Base-by-base conservation (phyloP, 2,888 invertebrate genomes). In the Sacculina carcini region DNA sequence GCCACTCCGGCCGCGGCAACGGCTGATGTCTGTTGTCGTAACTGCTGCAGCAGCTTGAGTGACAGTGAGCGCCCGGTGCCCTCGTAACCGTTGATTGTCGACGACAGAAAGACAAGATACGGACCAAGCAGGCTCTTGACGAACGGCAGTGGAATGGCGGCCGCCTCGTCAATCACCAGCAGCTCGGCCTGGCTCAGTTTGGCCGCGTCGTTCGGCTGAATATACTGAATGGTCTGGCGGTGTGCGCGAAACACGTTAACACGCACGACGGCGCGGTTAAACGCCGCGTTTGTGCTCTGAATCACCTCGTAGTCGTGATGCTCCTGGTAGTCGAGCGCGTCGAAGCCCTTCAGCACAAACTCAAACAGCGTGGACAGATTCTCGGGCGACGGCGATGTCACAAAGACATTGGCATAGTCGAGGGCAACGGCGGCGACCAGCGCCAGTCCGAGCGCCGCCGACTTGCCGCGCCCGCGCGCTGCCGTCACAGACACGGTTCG, bases 1-100 rank as follows among this genome's bases (percentile, higher is more conserved):
- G 16, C 19, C 19, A 16, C 16, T 5, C 3, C 16, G 19, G 19
- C 5, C 21, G 68, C 68, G 32, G 71, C 73, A 38, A 67, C 66
- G 12, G 70, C 69, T 5, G 65, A 66, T 26, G 73, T 69, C 63
- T 78, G 76, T 47, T 71, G 67, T 53, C 82, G 64, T 51, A 99
- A 69, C 63, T 96, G 86, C 49, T 89, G 79, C 51, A 99, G 75
- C 21, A 99, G 70, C 66, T 99, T 99, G 51, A 98, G 68, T 0
- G 92, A 90, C 23, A 99, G 69, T 0, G 94, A 92, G 10, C 98
- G 71, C 0, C 98, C 98, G 0, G 98, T 98, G 51, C 98, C 96
- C 69, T 96, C 96, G 64, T 96, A 96, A 1, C 98, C 98, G 61
- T 92, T 86, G 39, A 96, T 84, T 0, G 98, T 98, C 0, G 96